Conservation (phyloP, 2,113 vertebrate genomes). For the Prionailurus bengalensis region DNA sequence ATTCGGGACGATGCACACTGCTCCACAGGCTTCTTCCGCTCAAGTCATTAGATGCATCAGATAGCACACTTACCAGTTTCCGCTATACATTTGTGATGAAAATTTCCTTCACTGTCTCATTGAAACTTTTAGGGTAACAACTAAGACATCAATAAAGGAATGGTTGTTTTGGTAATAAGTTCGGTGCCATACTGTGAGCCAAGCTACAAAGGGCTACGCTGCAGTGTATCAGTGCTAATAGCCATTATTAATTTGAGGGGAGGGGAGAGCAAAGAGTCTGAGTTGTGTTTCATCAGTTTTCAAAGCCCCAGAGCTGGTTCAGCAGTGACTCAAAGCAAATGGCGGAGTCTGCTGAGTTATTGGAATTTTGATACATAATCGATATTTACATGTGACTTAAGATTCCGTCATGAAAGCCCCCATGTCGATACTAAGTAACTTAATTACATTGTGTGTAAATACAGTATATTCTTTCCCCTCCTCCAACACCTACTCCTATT, state of each 20-base stretch:
- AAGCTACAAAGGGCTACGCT: not conserved
- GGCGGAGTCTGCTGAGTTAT: not conserved
- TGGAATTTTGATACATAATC: not conserved
- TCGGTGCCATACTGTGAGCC: not conserved
- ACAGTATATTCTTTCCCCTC: not conserved
- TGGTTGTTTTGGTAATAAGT: not conserved
- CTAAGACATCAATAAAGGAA: not conserved
- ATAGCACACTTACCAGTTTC: not conserved
- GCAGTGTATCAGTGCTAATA: no score
- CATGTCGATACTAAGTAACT: not conserved
- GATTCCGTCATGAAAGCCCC: not conserved
- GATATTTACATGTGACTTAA: not conserved
- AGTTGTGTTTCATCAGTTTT: not conserved
- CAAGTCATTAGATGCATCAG: rapidly evolving
- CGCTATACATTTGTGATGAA: not conserved
- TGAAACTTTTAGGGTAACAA: not conserved
- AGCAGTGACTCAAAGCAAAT: not conserved
- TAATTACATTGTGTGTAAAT: not conserved
- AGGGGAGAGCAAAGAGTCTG: not conserved
- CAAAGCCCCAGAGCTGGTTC: slow-evolving; percentile 30
- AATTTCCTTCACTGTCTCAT: not conserved
- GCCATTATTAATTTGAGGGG: not conserved
- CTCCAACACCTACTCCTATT: not conserved
- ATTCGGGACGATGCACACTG: rapidly evolving
- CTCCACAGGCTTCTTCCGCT: not conserved